Evolutionary conservation across 2,888 invertebrate genomes (phyloP).

Genomic region (Callimorpha dominula): DNA sequence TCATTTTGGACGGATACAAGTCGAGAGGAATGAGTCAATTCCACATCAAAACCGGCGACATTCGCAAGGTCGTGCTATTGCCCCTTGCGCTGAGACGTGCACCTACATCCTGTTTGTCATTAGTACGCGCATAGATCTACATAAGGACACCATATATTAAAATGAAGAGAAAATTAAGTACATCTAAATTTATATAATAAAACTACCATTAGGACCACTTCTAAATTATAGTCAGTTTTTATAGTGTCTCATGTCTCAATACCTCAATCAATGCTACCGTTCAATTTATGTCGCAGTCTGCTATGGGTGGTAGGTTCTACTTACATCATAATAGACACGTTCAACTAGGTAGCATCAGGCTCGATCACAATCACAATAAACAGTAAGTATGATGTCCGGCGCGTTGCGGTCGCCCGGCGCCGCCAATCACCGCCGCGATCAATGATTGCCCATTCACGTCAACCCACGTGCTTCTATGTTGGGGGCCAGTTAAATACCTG

Average conservation of each 20-base stretch:
- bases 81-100: constrained; percentile 50
- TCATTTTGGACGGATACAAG: constrained; percentile 43
- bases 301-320: not conserved
- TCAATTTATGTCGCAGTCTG: not conserved
- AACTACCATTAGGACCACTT: not conserved
- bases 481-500: constrained; percentile 53
- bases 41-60: constrained; percentile 68
- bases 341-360: constrained; percentile 33
- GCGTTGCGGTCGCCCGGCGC: constrained; percentile 46
- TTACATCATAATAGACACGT: constrained; percentile 23
- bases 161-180: not conserved
- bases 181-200: not conserved
- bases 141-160: constrained; percentile 6
- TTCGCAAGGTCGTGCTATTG: constrained; percentile 77
- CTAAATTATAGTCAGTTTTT: not conserved
- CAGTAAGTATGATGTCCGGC: constrained; percentile 24
- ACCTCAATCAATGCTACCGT: not conserved
- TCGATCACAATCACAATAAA: constrained; percentile 16
- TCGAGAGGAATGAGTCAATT: constrained; percentile 61
- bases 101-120: constrained; percentile 59
- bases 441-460: constrained; percentile 55
- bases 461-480: constrained; percentile 60
- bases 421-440: constrained; percentile 56
- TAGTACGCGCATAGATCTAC: constrained; percentile 33
- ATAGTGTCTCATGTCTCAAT: not conserved